Percentiles rank a stretch among this genome's conserved stretches.
Conservation (phyloP, 2,888 invertebrate genomes). For the Tupiocoris notatus region DNA sequence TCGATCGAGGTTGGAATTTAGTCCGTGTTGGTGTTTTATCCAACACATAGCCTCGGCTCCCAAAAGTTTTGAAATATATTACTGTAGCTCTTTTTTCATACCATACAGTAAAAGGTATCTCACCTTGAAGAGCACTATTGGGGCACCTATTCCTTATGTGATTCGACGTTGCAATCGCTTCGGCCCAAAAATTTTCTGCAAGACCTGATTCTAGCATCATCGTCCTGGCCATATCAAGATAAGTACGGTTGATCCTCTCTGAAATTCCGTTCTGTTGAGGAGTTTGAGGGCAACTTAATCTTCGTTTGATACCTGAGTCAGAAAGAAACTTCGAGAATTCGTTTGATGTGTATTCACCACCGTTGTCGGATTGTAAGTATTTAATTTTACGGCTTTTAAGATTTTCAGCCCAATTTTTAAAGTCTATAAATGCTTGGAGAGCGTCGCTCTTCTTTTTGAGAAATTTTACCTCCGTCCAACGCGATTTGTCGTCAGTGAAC, state of each 20-base stretch:
- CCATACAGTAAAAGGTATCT: background rate
- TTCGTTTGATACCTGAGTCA: background rate
- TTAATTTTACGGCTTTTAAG: background rate
- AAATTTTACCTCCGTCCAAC: background rate
- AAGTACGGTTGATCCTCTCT: background rate
- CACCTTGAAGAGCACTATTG: background rate
- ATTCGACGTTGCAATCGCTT: background rate
- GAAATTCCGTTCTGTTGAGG: background rate
- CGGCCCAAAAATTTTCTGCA: background rate
- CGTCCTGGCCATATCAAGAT: background rate
- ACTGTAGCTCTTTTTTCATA: background rate
- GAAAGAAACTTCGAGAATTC: background rate
- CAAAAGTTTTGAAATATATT: background rate
- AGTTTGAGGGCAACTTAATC: background rate
- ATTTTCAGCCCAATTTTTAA: background rate
- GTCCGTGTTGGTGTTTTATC: background rate
- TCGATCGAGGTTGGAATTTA: background rate
- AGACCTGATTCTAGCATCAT: background rate
- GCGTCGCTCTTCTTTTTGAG: background rate
- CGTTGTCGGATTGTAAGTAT: background rate
- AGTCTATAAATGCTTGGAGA: background rate
- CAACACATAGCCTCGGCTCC: background rate
- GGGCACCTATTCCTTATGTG: background rate
- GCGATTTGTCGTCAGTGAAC: background rate
- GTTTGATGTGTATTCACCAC: background rate